phyloP scores from a whole-genome alignment of 2,797 vertebrate genomes.

The Oophaga sylvatica region DNA sequence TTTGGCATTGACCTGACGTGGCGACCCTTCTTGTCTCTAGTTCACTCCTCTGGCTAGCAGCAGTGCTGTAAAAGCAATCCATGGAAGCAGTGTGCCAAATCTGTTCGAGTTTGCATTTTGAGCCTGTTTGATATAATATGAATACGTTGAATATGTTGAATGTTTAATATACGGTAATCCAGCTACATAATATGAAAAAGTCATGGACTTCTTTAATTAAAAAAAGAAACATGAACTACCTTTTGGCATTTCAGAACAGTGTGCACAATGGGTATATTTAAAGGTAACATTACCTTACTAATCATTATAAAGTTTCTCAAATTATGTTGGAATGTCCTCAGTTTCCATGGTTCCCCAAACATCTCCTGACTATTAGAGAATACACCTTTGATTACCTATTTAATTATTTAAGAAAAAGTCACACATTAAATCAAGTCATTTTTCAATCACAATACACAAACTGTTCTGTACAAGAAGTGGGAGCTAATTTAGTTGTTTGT shows the following conservation, averaged over 20 bases:
- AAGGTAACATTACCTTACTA: neutral
- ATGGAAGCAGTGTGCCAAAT: too few relatives aligned
- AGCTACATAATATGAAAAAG: neutral
- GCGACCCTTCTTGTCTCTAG: too few relatives aligned
- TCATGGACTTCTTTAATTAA: neutral
- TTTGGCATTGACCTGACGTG: too few relatives aligned
- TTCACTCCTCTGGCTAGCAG: too few relatives aligned
- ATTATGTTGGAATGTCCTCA: neutral
- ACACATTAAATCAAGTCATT: neutral
- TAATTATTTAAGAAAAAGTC: neutral
- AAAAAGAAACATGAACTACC: neutral
- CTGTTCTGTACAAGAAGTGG: neutral
- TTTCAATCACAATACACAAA: neutral
- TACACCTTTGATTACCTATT: neutral
- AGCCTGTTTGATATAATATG: too few relatives aligned
- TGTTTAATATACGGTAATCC: too few relatives aligned
- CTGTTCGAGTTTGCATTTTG: too few relatives aligned
- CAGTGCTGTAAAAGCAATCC: too few relatives aligned
- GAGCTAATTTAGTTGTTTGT: neutral
- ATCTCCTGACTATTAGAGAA: neutral
- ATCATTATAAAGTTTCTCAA: neutral
- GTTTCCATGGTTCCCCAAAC: conserved; percentile 22
- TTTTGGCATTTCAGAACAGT: neutral
- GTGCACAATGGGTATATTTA: neutral
- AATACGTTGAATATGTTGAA: too few relatives aligned